Base-by-base conservation (phyloP, 2,888 invertebrate species). In the Portevinia maculata region DNA sequence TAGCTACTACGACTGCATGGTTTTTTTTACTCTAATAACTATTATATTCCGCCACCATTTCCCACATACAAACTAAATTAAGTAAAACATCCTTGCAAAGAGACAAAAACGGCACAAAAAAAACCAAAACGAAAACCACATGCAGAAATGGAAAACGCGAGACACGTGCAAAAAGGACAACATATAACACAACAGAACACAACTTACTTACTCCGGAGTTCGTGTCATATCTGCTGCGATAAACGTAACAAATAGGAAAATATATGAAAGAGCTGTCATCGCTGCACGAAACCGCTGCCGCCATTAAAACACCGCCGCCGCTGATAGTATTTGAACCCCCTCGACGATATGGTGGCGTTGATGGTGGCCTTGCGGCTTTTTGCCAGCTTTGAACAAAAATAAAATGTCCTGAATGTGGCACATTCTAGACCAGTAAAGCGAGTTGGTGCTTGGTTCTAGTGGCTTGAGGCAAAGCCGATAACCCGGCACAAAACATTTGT, bases 191-290 rank as follows among this genome's bases (percentile, higher is more conserved):
- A 21, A 17, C 44, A 39, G 34, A 41, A 4, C 41, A 17, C 13
- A 21, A 17, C 44, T 50, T 48, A 60, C 17, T 75, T 64, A 76
- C 46, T 30, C 46, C 46, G 34, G 17, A 17, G 53, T 59, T 75
- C 65, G 59, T 70, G 57, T 64, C 69, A 64, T 44, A 64, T 67
- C 30, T 57, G 30, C 46, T 30, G 32, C 52, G 81, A 75, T 81
- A 75, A 65, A 81, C 59, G 81, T 64, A 65, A 69, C 75, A 67
- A 73, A 67, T 73, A 55, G 48, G 37, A 46, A 57, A 62, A 70
- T 70, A 64, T 78, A 70, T 78, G 73, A 67, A 70, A 70, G 70
- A 64, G 52, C 81, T 81, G 81, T 81, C 76, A 65, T 59, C 81
- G 65, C 37, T 59, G 69, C 70, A 76, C 70, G 70, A 70, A 76